These are phyloP conservation scores for Metridium senile DNA, from an alignment of 92 coral and sea anemone genomes.

Conservation along the genomic window DNA sequence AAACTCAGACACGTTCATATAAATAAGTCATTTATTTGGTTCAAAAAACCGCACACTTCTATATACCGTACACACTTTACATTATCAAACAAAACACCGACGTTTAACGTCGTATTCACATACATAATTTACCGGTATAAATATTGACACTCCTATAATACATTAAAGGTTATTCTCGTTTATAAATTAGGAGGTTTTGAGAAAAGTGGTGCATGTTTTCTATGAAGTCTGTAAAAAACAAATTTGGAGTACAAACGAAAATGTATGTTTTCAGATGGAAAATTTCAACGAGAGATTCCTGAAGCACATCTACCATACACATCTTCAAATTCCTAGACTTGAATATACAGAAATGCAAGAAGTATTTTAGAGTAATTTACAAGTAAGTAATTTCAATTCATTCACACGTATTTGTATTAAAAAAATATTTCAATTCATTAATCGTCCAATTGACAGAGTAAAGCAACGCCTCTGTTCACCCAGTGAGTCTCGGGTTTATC, in stretches of 20 bases:
- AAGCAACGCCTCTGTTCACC: conserved; percentile 98
- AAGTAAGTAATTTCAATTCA: background rate
- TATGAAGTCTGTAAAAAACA: too few relatives aligned
- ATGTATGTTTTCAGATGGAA: background rate
- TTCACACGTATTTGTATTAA: background rate
- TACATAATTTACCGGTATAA: conserved; percentile 1
- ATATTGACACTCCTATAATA: conserved; percentile 8
- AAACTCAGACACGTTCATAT: background rate
- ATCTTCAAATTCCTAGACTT: too few relatives aligned
- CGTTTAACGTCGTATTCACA: conserved; percentile 22
- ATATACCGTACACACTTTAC: background rate
- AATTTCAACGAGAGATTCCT: background rate
- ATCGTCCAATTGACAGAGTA: conserved; percentile 95
- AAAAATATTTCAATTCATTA: conserved; percentile 29
- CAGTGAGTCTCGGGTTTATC: conserved; percentile 93
- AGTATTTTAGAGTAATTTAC: background rate
- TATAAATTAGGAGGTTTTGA: background rate
- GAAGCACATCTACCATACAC: too few relatives aligned
- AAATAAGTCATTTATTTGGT: background rate
- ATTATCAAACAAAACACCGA: background rate
- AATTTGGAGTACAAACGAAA: too few relatives aligned
- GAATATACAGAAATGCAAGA: background rate
- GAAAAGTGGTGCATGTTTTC: too few relatives aligned
- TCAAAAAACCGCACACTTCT: background rate
- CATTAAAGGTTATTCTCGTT: background rate